phyloP scores from a whole-genome alignment of 37 sponge, comb jelly and placozoan genomes.

The Eunapius fragilis region DNA sequence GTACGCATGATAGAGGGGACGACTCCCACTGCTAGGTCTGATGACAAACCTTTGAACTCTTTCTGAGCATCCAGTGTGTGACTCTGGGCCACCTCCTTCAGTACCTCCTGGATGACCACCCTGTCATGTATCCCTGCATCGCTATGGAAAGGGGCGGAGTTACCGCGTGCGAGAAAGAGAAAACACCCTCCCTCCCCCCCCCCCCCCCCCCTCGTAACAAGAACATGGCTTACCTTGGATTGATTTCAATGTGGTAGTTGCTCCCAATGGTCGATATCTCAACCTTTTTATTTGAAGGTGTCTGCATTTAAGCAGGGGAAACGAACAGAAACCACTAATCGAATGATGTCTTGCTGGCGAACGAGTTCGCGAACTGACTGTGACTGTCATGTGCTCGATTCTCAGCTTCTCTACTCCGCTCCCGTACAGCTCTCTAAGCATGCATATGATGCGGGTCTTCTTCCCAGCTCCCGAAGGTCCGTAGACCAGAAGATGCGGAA shows the following conservation, averaged over 20 bases:
- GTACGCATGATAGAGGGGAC: not conserved
- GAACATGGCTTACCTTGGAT: slow-evolving; percentile 94
- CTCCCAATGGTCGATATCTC: slow-evolving; percentile 94
- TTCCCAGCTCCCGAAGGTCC: slow-evolving; percentile 99
- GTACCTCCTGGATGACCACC: slow-evolving; percentile 91
- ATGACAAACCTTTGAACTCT: slow-evolving; percentile 88
- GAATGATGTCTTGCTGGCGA: not conserved
- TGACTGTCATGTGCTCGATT: slow-evolving; percentile 93
- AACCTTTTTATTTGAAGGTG: slow-evolving; percentile 98
- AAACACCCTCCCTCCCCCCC: too few species aligned
- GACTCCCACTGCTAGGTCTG: too few species aligned
- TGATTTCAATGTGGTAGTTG: slow-evolving; percentile 98
- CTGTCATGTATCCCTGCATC: slow-evolving; percentile 97
- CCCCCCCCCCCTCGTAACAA: too few species aligned
- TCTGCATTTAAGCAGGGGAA: slow-evolving; percentile 38
- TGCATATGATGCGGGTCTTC: slow-evolving; percentile 97
- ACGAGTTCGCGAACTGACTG: slow-evolving; percentile 39
- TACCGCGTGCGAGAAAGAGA: not conserved
- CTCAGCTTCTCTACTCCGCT: slow-evolving; percentile 92
- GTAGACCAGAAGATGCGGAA: slow-evolving; percentile 96
- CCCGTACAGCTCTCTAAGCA: slow-evolving; percentile 96
- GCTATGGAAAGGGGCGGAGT: slow-evolving; percentile 25
- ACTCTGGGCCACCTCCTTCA: slow-evolving; percentile 94
- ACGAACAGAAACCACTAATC: not conserved
- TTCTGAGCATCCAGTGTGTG: slow-evolving; percentile 80